Evolutionary conservation across 2,888 invertebrate genomes (phyloP).

Genomic region (Caenorhabditis afra): DNA sequence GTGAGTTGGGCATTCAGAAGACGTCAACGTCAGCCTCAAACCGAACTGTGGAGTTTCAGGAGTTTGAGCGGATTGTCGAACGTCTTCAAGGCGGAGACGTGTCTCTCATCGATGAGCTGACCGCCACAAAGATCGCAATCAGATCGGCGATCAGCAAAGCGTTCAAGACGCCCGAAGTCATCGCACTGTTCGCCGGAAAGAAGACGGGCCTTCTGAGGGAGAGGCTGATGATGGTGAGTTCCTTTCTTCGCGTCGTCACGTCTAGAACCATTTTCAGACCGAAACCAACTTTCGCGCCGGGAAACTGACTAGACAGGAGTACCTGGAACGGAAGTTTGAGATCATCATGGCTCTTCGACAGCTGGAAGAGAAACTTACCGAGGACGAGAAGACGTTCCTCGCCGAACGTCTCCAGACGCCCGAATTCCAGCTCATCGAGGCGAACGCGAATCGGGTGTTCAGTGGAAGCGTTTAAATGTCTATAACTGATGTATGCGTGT

Average conservation of each 20-base stretch:
- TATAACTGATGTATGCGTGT: no score
- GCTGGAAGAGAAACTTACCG: constrained; percentile 53
- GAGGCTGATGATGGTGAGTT: constrained; percentile 81
- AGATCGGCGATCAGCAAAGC: constrained; percentile 87
- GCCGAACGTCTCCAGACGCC: constrained; percentile 30
- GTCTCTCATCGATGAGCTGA: constrained; percentile 62
- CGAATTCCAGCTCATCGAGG: constrained; percentile 46
- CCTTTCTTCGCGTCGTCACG: no score
- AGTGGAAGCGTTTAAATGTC: constrained; percentile 17
- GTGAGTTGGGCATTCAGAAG: constrained; percentile 8
- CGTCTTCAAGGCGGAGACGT: constrained; percentile 64
- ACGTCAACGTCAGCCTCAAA: not conserved
- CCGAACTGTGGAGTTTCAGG: constrained; percentile 82
- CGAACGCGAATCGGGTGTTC: constrained; percentile 43
- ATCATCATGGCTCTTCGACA: constrained; percentile 62
- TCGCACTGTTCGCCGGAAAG: constrained; percentile 86
- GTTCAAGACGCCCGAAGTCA: constrained; percentile 87
- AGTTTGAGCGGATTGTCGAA: constrained; percentile 84
- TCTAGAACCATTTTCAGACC: constrained; percentile 18
- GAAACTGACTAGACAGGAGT: constrained; percentile 37
- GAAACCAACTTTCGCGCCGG: constrained; percentile 24
- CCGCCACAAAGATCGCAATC: constrained; percentile 82
- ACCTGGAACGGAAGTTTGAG: constrained; percentile 53
- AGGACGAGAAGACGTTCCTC: constrained; percentile 60
- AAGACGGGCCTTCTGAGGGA: constrained; percentile 85